These are phyloP conservation scores for Gracilinanus agilis DNA, from an alignment of 2,113 vertebrate species.

Conservation along the genomic window DNA sequence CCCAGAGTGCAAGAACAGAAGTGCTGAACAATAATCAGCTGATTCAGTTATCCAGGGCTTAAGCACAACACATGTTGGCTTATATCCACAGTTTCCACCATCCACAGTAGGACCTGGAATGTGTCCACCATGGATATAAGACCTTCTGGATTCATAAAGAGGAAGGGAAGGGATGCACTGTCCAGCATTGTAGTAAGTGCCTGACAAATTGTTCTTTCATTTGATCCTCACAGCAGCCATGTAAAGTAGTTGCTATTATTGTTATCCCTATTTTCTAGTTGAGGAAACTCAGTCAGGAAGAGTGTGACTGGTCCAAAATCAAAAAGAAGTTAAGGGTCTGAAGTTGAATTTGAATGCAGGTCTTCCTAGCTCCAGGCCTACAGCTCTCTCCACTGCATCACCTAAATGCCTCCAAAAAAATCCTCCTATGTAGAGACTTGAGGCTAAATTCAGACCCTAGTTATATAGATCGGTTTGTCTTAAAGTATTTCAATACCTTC, in stretches of 20 bases:
- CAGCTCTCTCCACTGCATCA: background rate
- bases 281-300: background rate
- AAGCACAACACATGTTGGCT: no score
- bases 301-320: background rate
- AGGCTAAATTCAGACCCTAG: background rate
- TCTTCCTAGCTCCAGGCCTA: background rate
- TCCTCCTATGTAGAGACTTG: background rate
- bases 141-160: background rate
- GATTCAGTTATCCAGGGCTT: no score
- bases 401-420: background rate
- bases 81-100: no score
- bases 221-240: background rate
- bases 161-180: background rate
- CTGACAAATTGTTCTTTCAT: background rate
- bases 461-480: background rate
- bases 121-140: no score
- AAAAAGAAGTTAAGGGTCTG: background rate
- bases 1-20: no score
- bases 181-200: background rate
- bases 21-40: no score
- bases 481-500: background rate
- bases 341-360: background rate
- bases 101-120: no score
- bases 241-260: background rate
- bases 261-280: background rate